Percentiles rank a stretch among this genome's conserved stretches.
Conservation (phyloP, 1,140 invertebrate species). For the Panulirus ornatus region DNA sequence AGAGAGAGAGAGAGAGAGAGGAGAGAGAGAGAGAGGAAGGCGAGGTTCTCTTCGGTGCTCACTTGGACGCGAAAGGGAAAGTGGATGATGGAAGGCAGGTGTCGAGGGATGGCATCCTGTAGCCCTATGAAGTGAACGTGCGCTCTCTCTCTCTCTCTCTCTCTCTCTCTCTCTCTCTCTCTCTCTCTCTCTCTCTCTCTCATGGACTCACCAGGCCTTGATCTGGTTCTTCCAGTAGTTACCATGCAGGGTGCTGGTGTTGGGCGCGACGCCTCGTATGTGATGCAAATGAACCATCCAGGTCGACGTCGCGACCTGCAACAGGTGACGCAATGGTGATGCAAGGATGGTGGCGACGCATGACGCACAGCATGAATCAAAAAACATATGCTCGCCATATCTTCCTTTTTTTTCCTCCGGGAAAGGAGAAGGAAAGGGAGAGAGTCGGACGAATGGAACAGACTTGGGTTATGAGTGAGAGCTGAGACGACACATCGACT, state of each 20-base stretch:
- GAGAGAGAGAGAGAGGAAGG: background rate
- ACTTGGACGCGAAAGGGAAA: background rate
- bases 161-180: background rate
- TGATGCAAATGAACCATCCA: background rate
- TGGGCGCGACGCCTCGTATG: background rate
- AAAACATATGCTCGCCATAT: too few species aligned
- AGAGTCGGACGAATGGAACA: too few species aligned
- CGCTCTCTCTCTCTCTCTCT: background rate
- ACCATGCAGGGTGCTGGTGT: background rate
- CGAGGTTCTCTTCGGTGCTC: background rate
- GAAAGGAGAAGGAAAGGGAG: too few species aligned
- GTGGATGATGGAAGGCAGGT: background rate
- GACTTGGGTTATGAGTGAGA: too few species aligned
- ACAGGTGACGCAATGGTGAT: too few species aligned
- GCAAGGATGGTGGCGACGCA: too few species aligned
- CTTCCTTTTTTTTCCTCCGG: too few species aligned
- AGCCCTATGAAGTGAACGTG: background rate
- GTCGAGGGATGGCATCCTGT: background rate
- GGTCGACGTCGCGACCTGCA: background rate
- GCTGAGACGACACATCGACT: too few species aligned
- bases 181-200: conserved; percentile 1
- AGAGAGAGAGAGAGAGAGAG: too few species aligned
- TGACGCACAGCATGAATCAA: too few species aligned
- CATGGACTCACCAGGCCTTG: background rate
- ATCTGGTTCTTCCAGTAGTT: background rate